Conservation (phyloP, 2,797 vertebrate genomes). For the Sphenopsis melanotis region DNA sequence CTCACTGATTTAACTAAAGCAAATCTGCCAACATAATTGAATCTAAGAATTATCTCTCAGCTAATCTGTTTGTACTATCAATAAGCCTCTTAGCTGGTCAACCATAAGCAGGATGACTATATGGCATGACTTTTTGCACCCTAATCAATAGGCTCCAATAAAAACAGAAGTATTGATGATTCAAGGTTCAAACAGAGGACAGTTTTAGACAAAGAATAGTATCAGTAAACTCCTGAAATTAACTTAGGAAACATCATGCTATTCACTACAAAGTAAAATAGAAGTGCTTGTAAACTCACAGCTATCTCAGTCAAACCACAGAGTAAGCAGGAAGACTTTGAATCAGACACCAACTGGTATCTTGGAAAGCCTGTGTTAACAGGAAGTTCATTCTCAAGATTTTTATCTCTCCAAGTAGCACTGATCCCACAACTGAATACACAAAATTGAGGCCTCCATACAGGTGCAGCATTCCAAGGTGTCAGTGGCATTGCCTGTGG, state of each 20-base stretch:
- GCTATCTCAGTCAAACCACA: not conserved
- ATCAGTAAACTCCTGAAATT: not conserved
- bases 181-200: slow-evolving; percentile 35
- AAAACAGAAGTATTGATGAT: slow-evolving; percentile 4
- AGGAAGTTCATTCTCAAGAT: not conserved
- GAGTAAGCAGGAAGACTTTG: not conserved
- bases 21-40: slow-evolving; percentile 51
- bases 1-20: not conserved
- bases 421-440: not conserved
- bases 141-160: slow-evolving; percentile 1
- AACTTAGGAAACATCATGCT: not conserved
- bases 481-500: not conserved
- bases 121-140: not conserved
- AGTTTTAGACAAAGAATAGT: not conserved
- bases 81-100: slow-evolving; percentile 62
- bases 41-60: slow-evolving; percentile 52
- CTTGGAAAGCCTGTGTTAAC: not conserved
- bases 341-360: not conserved
- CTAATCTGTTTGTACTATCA: slow-evolving; percentile 54
- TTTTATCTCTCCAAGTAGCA: not conserved
- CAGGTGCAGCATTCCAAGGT: not conserved
- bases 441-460: not conserved
- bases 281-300: not conserved
- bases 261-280: not conserved
- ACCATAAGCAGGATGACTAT: slow-evolving; percentile 24